Base-by-base conservation (phyloP, 2,888 invertebrate species). In the Laspeyria flexula region DNA sequence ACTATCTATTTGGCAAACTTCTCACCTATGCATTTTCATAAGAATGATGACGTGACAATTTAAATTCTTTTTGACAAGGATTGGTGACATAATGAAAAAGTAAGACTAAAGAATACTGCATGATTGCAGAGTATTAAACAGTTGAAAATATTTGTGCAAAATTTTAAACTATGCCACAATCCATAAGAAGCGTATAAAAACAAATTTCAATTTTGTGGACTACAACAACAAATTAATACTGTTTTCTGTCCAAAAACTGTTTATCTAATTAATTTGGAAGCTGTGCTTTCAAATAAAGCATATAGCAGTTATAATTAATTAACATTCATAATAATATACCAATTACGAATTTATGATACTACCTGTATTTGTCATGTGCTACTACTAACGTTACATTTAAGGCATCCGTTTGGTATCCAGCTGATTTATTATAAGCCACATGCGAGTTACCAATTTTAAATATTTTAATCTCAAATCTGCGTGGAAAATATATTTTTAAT, bases 401-500 rank as follows among this genome's bases (percentile, higher is more conserved):
- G 38, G 34, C 47, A 25, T 7, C 3, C 25, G 25, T 7, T 25
- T 15, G 23, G 33, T 35, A 12, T 35, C 21, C 18, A 21, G 29
- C 15, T 25, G 43, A 43, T 43, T 49, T 43, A 53, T 46, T 43
- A 35, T 30, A 25, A 33, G 1, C 12, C 13, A 39, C 38, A 50
- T 55, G 41, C 60, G 60, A 56, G 39, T 40, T 21, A 35, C 25
- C 34, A 25, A 11, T 29, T 51, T 45, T 35, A 40, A 52, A 47
- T 51, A n/a, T 61, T 40, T 51, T 52, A 61, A 65, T 65, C 46
- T 34, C 3, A 56, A 60, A 67, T 60, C 48, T 23, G 57, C 68
- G 65, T 64, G 48, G 44, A 51, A 44, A 48, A 64, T 49, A 57
- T 57, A 52, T 46, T 48, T 60, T 52, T 63, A 67, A 60, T 55